Evolutionary conservation across 2,888 invertebrate genomes (phyloP), one percentile per base, ranked within the genome.

Genomic region (Myathropa florea): DNA sequence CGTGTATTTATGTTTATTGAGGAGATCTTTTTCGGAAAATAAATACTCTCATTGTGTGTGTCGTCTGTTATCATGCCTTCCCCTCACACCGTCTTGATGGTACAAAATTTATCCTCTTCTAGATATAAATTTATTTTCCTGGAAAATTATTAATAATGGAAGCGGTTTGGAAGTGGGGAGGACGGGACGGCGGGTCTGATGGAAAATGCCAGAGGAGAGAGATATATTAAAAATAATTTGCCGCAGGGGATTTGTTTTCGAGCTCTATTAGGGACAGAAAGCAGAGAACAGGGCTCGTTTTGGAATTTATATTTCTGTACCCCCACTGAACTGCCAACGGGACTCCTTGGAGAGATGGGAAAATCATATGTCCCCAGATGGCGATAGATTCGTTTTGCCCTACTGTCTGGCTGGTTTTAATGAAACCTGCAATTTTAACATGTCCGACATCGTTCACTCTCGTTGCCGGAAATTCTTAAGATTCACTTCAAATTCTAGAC

Each of bases 101-200:
- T 14, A 36, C 4, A n/a, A 18, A 36, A 59, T 59, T 36, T 57
- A 57, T 70, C 18, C 57, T 53, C 65, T 57, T 55, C 55, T 68
- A 21, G 33, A 73, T 71, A 88, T 80, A 84, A 76, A 80, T 88
- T 80, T 90, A 88, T 89, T 89, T 90, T 89, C 89, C 86, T 95
- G 61, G 28, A 61, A 61, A 61, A 61, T 61, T 61, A 30, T 33
- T 61, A 61, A 61, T 61, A 61, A 61, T 61, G 61, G 28, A 61
- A 33, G 57, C 24, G 3, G 57, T 57, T 57, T 23, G 24, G 24
- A 26, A 57, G 12, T 24, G 10, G 57, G n/a, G 14, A 7, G 26
- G 18, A 14, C 0, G 30, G 9, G 23, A 18, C 1, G 57, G 24
- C 26, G 18, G 39, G n/a, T 46, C n/a, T n/a, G n/a, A n/a, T n/a